These are phyloP conservation scores for Drosophila repletoides DNA, from an alignment of 1,140 invertebrate genomes.

Conservation along the genomic window DNA sequence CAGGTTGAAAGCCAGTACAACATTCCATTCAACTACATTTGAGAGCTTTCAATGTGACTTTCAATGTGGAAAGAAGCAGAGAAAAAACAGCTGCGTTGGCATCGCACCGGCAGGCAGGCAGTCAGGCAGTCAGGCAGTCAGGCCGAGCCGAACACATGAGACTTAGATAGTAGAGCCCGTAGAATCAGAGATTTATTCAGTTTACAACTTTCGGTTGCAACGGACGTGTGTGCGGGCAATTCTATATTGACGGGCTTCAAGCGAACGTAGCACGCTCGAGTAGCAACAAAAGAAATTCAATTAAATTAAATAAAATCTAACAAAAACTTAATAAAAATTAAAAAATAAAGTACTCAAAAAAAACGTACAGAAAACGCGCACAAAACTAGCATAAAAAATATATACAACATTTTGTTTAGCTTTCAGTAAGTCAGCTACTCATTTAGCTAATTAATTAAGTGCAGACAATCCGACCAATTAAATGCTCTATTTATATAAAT, in stretches of 20 bases:
- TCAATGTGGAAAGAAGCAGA: slow-evolving; percentile 43
- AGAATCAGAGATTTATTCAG: slow-evolving; percentile 69
- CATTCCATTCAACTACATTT: slow-evolving; percentile 34
- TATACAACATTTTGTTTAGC: neutral
- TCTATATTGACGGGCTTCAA: slow-evolving; percentile 27
- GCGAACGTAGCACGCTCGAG: slow-evolving; percentile 12
- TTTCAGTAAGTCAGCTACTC: neutral
- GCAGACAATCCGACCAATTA: slow-evolving; percentile 8
- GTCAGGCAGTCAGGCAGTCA: slow-evolving; percentile 13
- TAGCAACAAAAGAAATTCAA: slow-evolving; percentile 24
- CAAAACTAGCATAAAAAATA: neutral
- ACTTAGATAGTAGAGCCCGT: slow-evolving; percentile 41
- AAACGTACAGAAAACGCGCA: neutral
- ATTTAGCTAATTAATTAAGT: neutral
- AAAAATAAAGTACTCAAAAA: neutral
- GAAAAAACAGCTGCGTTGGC: slow-evolving; percentile 52
- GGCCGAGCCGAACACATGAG: slow-evolving; percentile 44
- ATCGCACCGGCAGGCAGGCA: slow-evolving; percentile 11
- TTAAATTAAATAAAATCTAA: neutral
- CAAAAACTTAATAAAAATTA: slow-evolving; percentile 1
- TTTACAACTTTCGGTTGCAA: slow-evolving; percentile 68
- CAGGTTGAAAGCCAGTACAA: slow-evolving; percentile 49
- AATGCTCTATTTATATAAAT: slow-evolving; percentile 1
- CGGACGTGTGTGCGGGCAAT: slow-evolving; percentile 57
- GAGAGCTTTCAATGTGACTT: slow-evolving; percentile 33